Evolutionary conservation across 2,113 vertebrate genomes (phyloP), one percentile per base, ranked within the genome.

Genomic region (Agapornis roseicollis): DNA sequence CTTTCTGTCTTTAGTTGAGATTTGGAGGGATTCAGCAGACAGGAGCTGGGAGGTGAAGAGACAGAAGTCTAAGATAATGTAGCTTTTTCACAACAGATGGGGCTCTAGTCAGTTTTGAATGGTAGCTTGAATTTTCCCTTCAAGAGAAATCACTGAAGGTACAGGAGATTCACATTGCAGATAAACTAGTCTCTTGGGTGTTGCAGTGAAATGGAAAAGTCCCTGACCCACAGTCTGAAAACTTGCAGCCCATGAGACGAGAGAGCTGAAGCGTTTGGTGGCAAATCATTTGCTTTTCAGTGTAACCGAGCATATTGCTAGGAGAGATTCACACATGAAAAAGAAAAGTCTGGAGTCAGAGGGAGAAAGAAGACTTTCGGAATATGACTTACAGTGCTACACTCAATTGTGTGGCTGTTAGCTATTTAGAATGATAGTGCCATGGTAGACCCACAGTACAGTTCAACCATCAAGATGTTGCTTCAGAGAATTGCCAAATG

Each of bases 241-340:
- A 96, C 94, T 80, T 91, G 35, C 61, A 94, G 53, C 80, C 77
- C 55, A 28, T 61, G 87, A 91, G 89, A 95, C 1, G 0, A 89
- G 76, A 89, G 73, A 69, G 13, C n/a, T 80, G 78, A 86, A 93
- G 41, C 80, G 37, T 78, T 96, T 17, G 1, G 6, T 50, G 56
- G 80, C 94, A 97, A 96, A 96, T 95, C 92, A 94, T 90, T 55
- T 94, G 80, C 58, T 96, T 80, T 77, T 91, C 79, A 47, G 46
- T 50, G 17, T 79, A 84, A 94, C 74, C 60, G 73, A 94, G 77
- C 49, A 25, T 86, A 66, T 84, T 9, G 3, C 27, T 95, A 74
- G 84, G 73, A 86, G 80, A 79, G 56, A 86, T 94, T 87, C 93
- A 91, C 56, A 83, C 29, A 7, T 86, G 61, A 79, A 76, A 89